A percentile compares a stretch with the other conserved stretches of the same genome.
These are phyloP conservation scores for Teleiodes luculella DNA, from an alignment of 2,888 invertebrate genomes.

Conservation along the genomic window DNA sequence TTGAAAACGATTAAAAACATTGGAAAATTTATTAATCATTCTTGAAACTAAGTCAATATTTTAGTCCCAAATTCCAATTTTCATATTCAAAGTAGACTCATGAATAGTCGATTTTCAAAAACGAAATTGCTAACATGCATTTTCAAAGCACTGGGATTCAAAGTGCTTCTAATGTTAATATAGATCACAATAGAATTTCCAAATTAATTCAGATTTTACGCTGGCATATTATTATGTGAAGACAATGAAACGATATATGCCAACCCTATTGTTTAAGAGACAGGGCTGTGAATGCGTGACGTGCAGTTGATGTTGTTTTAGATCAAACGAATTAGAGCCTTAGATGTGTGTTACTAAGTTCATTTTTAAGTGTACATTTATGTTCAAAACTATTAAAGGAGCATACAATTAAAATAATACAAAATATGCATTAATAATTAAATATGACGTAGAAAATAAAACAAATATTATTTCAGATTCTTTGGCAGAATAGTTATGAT, in stretches of 20 bases:
- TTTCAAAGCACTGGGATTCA: neutral
- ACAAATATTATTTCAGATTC: too few relatives aligned
- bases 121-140: neutral
- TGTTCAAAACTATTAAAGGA: too few relatives aligned
- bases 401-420: too few relatives aligned
- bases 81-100: neutral
- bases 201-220: neutral
- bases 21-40: too few relatives aligned
- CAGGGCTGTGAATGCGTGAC: neutral
- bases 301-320: too few relatives aligned
- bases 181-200: neutral
- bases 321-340: neutral
- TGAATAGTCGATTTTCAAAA: neutral
- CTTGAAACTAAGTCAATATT: neutral
- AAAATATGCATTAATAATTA: too few relatives aligned
- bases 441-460: too few relatives aligned
- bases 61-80: neutral
- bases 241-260: neutral
- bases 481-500: too few relatives aligned
- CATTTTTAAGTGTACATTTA: too few relatives aligned
- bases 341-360: neutral
- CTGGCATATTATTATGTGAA: neutral
- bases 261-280: neutral
- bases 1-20: too few relatives aligned
- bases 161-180: neutral